Evolutionary conservation across 1,140 invertebrate species (phyloP).

Genomic region (Macrotrachela quadricornifera): DNA sequence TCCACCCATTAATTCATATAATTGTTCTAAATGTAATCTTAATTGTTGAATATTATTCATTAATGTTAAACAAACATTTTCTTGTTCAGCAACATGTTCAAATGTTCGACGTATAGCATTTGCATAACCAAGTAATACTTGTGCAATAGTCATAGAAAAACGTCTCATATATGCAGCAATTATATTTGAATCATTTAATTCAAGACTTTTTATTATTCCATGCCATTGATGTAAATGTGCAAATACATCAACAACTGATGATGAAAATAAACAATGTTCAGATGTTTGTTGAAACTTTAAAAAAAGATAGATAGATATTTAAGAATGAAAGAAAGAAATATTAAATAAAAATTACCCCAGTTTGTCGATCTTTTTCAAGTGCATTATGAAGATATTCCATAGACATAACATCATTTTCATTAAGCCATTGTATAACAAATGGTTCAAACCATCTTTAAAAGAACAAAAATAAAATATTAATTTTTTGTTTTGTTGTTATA

Average conservation of each 20-base stretch:
- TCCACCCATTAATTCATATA: constrained; percentile 98
- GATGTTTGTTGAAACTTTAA: constrained; percentile 91
- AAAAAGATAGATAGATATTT: too few relatives aligned
- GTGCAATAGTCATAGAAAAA: constrained; percentile 86
- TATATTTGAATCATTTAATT: constrained; percentile 84
- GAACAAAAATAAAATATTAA: background rate
- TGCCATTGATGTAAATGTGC: constrained; percentile 98
- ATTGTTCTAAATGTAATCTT: constrained; percentile 88
- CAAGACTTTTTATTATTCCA: constrained; percentile 92
- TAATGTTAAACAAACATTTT: constrained; percentile 48
- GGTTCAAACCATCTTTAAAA: constrained; percentile 76
- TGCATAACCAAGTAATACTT: constrained; percentile 87
- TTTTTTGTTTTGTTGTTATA: background rate
- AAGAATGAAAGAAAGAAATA: background rate
- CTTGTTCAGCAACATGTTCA: constrained; percentile 28
- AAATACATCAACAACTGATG: constrained; percentile 98
- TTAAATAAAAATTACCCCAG: constrained; percentile 49
- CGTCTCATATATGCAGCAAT: constrained; percentile 93
- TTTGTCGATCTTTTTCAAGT: constrained; percentile 92
- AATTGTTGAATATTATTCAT: constrained; percentile 99
- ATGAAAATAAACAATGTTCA: constrained; percentile 92
- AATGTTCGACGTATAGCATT: constrained; percentile 95
- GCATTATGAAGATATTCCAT: constrained; percentile 94
- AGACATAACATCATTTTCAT: constrained; percentile 97
- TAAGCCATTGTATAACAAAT: constrained; percentile 99